Evolutionary conservation across 2,113 vertebrate species (phyloP), one percentile per base, ranked within the genome.

Genomic region (Phaethon lepturus): DNA sequence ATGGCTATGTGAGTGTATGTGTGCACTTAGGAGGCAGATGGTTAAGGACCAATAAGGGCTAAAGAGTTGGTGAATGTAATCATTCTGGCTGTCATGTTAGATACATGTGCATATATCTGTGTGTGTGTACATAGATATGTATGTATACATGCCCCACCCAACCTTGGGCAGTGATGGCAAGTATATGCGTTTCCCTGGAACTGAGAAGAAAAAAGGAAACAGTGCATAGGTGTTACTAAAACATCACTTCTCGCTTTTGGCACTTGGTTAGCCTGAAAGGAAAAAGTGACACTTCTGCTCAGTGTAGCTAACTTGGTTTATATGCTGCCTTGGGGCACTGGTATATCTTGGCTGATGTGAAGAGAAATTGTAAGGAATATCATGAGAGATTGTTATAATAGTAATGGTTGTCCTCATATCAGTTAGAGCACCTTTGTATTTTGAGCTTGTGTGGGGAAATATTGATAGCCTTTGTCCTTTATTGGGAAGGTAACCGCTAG

Each of bases 71-170:
- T 56, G 72, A 87, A 56, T 33, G 50, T 20, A 53, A 11, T 67
- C 23, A 5, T 49, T 17, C 25, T 12, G 19, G 10, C n/a, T 47
- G 40, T 44, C 3, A 1, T 14, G 47, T 56, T 82, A 24, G 38
- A 49, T 33, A 5, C 24, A 9, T 17, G 4, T 52, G 12, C 64
- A 12, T 68, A 13, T 68, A 14, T 44, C 7, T 16, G 2, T 24
- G 6, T 1, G 6, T n/a, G 26, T 11, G 19, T 47, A 18, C 13
- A 7, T 11, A 45, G 11, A 13, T 44, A 15, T 5, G 2, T 23
- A 44, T 40, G 23, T 44, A 71, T 23, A 40, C 28, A 16, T 0
- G 12, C 31, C 11, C 7, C 7, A 40, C 19, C 12, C 45, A 40
- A 7, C 52, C 28, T 56, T 16, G 45, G 29, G 10, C 17, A 15